Base-by-base conservation (phyloP, 2,888 invertebrate genomes). In the Liodrosophila aerea region DNA sequence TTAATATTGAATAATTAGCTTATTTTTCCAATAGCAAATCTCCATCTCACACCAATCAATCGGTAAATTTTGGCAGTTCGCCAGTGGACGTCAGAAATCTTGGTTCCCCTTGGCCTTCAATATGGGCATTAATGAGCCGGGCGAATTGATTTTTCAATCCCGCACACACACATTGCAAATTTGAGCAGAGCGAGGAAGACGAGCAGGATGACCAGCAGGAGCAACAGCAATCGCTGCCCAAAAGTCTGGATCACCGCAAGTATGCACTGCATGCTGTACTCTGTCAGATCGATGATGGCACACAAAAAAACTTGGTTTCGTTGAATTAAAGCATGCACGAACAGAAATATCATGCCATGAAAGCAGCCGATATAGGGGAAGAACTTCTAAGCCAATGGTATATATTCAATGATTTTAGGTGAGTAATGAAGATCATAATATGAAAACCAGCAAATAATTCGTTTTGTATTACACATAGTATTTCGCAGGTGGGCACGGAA, bases 361-460 rank as follows among this genome's bases (percentile, higher is more conserved):
- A 89, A 72, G 39, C 75, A 37, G 61, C 76, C 1, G 74, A 73
- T 11, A 62, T 52, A 7, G 77, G 80, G 4, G 90, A 90, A 2
- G 90, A 90, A 3, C 72, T 75, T 2, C 81, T 85, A 34, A 76
- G 80, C 30, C 94, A 94, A 87, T 98, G 98, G 98, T 97, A 96
- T 86, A 92, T 98, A 80, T 97, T 98, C 88, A 98, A 98, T 87
- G 98, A 98, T 91, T 94, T 98, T 87, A 94, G 95, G 93, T 85
- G 22, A 22, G 22, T 22, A n/a, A n/a, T 36, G 34, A 1, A 4
- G 7, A 7, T 7, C 7, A 12, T 7, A 1, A 36, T 39, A 12
- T 1, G 8, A 9, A 11, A 36, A 2, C 3, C n/a, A 30, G 7
- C 5, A 11, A 30, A 5, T 12, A n/a, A 8, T 7, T 11, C n/a